These are phyloP conservation scores for Temnothorax nylanderi DNA, from an alignment of 1,140 invertebrate genomes.

Conservation along the genomic window DNA sequence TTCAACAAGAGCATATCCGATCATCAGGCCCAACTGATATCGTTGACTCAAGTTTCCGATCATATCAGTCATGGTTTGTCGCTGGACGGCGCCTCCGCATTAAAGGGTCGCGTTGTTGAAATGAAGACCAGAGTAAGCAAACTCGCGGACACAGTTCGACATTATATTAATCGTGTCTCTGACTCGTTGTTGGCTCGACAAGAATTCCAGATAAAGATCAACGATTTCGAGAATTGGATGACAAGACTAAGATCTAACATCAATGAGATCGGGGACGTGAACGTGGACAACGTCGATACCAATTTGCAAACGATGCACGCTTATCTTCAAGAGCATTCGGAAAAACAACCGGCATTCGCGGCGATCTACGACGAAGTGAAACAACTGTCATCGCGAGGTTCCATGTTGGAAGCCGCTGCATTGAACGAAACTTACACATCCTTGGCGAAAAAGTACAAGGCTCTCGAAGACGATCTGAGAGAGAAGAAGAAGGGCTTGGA, in stretches of 20 bases:
- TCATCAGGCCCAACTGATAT: conserved; percentile 92
- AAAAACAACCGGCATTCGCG: conserved; percentile 91
- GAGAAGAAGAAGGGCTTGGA: conserved; percentile 91
- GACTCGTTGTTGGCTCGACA: conserved; percentile 92
- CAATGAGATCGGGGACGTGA: conserved; percentile 92
- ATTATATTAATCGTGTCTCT: conserved; percentile 92
- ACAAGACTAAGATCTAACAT: conserved; percentile 91
- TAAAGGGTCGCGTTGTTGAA: conserved; percentile 90
- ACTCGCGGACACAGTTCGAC: conserved; percentile 90
- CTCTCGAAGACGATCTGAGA: conserved; percentile 91
- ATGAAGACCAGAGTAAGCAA: conserved; percentile 90
- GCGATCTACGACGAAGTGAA: conserved; percentile 94
- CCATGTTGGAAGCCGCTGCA: conserved; percentile 90
- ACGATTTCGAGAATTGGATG: conserved; percentile 94
- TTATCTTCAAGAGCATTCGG: conserved; percentile 92
- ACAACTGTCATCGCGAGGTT: conserved; percentile 89
- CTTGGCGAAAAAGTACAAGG: conserved; percentile 91
- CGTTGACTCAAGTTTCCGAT: conserved; percentile 92
- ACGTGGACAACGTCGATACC: conserved; percentile 92
- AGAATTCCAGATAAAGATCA: conserved; percentile 93
- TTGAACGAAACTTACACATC: conserved; percentile 91
- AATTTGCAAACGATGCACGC: conserved; percentile 92
- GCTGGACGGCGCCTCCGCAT: conserved; percentile 90
- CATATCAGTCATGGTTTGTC: conserved; percentile 91
- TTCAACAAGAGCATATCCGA: conserved; percentile 93